Base-by-base conservation (phyloP, 2,888 invertebrate genomes). In the Uloborus plumipes region DNA sequence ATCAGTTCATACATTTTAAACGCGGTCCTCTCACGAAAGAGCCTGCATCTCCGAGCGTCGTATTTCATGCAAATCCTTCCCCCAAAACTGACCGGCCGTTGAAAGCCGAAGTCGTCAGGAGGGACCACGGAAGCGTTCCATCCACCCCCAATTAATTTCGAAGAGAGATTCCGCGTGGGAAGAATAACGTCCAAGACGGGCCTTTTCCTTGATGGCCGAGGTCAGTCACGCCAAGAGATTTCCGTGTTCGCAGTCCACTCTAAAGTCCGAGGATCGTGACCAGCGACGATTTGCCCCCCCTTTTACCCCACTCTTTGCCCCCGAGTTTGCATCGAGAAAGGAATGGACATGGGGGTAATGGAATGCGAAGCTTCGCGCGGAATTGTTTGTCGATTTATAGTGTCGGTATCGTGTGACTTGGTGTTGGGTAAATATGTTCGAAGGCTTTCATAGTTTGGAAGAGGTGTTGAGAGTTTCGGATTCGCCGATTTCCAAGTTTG, bases 51-150 rank as follows among this genome's bases (percentile, higher is more conserved):
- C 16, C 6, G 31, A n/a, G 20, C 78, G 65, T 80, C 73, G 73
- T 80, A 80, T 80, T 80, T 80, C 73, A 80, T 80, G 79, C 69
- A 67, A 80, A 80, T 80, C 18, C 20, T n/a, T n/a, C 79, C 11
- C 15, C n/a, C 47, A 2, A 39, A 39, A 39, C 39, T 39, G 39
- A 39, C 39, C 39, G 39, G 39, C 67, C 67, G 79, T 49, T 80
- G 79, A 80, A 80, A 80, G 79, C 62, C 73, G 20, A 39, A 39
- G 20, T 55, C 71, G 49, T 79, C 78, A 71, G 49, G 62, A 64
- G 15, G 47, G 62, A 2, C 59, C 59, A 59, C n/a, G 14, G 22
- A 15, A 59, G 64, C 64, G 20, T 47, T 47, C 49, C 47, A 14
- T 49, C 64, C 15, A 26, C 26, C 13, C 49, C 64, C 79, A 73